Evolutionary conservation across 2,797 vertebrate species (phyloP).

Genomic region (Apogon hyalosoma): DNA sequence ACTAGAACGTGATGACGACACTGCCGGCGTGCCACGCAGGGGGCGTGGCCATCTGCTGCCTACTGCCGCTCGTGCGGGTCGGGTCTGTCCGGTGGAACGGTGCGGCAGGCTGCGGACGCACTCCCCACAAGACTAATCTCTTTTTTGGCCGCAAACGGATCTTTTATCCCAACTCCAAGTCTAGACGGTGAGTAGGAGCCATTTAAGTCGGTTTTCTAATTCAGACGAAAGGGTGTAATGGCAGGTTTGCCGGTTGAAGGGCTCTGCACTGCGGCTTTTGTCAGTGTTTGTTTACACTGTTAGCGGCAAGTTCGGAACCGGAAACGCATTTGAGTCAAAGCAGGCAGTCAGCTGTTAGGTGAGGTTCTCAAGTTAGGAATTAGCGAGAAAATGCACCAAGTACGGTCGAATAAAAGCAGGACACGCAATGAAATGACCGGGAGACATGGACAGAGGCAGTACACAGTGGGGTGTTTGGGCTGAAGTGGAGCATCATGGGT

Average conservation of each 20-base stretch:
- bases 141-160: not conserved
- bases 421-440: not conserved
- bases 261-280: conserved; percentile 8
- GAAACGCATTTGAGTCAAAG: not conserved
- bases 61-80: not conserved
- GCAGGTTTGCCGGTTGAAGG: not conserved
- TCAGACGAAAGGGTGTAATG: not conserved
- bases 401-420: too few relatives aligned
- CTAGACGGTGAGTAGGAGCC: conserved; percentile 16
- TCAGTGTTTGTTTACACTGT: conserved; percentile 33
- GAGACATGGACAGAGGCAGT: too few relatives aligned
- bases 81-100: not conserved
- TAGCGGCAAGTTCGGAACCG: conserved; percentile 39
- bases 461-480: not conserved
- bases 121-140: not conserved
- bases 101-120: not conserved
- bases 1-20: conserved; percentile 43
- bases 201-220: not conserved
- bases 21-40: not conserved
- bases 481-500: not conserved
- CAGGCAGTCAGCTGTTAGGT: not conserved
- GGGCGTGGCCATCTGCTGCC: conserved; percentile 46
- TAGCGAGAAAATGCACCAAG: rapidly evolving
- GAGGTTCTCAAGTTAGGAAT: not conserved
- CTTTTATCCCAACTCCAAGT: rapidly evolving